These are phyloP conservation scores for Hoplias malabaricus DNA, from an alignment of 2,113 vertebrate species.

Conservation along the genomic window DNA sequence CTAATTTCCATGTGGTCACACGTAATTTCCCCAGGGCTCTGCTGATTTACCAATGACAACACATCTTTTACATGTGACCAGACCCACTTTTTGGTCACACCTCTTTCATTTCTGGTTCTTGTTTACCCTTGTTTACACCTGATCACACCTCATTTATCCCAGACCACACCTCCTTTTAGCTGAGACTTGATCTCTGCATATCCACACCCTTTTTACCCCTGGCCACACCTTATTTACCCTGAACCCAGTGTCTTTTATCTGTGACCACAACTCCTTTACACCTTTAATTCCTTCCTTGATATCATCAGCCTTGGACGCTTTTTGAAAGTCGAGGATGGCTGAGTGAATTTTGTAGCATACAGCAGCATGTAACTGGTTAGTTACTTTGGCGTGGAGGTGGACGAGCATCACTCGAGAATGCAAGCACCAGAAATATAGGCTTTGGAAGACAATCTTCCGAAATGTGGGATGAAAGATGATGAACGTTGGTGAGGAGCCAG, in stretches of 20 bases:
- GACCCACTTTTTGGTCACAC: neutral
- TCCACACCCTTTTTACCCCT: neutral
- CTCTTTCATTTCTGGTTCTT: neutral
- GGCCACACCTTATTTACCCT: neutral
- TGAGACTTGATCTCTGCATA: too few species aligned
- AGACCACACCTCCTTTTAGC: neutral
- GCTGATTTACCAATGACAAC: neutral
- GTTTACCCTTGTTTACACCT: neutral
- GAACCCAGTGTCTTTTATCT: neutral
- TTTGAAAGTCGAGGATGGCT: slow-evolving; percentile 19
- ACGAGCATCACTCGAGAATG: slow-evolving; percentile 12
- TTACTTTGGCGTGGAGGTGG: slow-evolving; percentile 41
- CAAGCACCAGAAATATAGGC: slow-evolving; percentile 35
- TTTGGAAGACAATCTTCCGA: slow-evolving; percentile 27
- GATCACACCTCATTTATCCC: neutral
- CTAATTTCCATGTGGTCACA: slow-evolving; percentile 4
- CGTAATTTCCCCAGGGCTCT: too few species aligned
- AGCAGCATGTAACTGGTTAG: slow-evolving; percentile 47
- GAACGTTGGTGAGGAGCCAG: slow-evolving; percentile 35
- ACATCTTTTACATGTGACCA: neutral
- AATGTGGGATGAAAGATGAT: slow-evolving; percentile 19
- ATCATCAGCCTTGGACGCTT: slow-evolving; percentile 52
- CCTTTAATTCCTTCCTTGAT: slow-evolving; percentile 44
- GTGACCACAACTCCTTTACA: neutral
- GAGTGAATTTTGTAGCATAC: slow-evolving; percentile 12